Conservation (phyloP, 2,797 vertebrate species). For the Australoheros facetus region DNA sequence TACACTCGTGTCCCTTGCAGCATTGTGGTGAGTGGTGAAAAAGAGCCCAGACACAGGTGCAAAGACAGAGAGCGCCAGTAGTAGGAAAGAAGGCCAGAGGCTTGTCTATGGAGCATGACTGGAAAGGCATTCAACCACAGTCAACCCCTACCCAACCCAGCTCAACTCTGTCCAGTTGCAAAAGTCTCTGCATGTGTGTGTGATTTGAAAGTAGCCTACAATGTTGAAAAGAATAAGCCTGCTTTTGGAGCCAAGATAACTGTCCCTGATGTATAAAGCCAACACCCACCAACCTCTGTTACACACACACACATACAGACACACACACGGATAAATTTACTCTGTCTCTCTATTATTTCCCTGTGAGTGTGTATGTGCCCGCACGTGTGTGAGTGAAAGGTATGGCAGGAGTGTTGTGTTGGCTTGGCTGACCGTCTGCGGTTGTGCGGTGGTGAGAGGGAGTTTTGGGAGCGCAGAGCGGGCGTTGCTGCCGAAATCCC, state of each 20-base stretch:
- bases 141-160: constrained; percentile 70
- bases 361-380: constrained; percentile 4
- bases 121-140: constrained; percentile 80
- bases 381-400: constrained; percentile 70
- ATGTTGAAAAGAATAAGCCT: constrained; percentile 76
- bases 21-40: constrained; percentile 65
- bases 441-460: constrained; percentile 81
- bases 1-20: constrained; percentile 74
- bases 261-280: constrained; percentile 71
- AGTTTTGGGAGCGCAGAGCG: constrained; percentile 77
- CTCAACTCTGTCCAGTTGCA: constrained; percentile 65
- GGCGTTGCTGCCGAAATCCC: constrained; percentile 86
- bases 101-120: constrained; percentile 77
- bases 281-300: constrained; percentile 56
- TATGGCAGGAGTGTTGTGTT: constrained; percentile 82
- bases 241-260: constrained; percentile 70
- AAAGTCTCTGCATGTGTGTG: constrained; percentile 26
- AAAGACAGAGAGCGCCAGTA: constrained; percentile 72
- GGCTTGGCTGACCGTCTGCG: constrained; percentile 86
- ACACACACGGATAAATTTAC: constrained; percentile 21
- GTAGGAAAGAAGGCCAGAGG: constrained; percentile 74
- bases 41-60: constrained; percentile 77
- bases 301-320: constrained; percentile 18
- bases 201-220: constrained; percentile 69
- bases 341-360: constrained; percentile 33